Base-by-base conservation (phyloP, 2,888 invertebrate genomes). In the Synanthedon vespiformis region DNA sequence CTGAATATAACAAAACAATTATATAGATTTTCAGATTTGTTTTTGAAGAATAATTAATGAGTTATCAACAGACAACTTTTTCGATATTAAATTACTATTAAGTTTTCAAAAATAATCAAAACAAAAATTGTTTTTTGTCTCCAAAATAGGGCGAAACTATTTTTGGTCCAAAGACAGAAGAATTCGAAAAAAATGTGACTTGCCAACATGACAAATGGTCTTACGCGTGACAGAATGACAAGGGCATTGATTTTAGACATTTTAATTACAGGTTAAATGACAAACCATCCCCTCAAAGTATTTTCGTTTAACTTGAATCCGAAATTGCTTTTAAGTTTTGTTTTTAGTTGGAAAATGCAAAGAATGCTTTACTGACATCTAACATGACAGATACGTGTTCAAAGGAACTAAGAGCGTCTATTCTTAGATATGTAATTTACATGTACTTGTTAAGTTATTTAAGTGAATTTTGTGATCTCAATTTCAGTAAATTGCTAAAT, bases 231-330 rank as follows among this genome's bases (percentile, higher is more conserved):
- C 72, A 70, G 61, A 58, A 41, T 74, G 86, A 85, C 86, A 76
- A 63, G 55, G 59, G 76, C 84, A 82, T 80, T 70, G 80, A 81
- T 82, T 76, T 77, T 69, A 67, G 84, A 85, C 85, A 74, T 77
- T 79, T 84, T 84, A 86, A 86, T 86, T 86, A 84, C 77, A 77
- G 82, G 85, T 83, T 82, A 83, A 83, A 77, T 77, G 73, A 75
- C 76, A 67, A 63, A 61, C 6, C 27, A 14, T 49, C 67, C 69
- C 72, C 72, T 73, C 56, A 58, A 50, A 70, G 72, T 79, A 80
- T 81, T 81, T 75, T 65, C 59, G 71, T 69, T 67, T 61, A 49
- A 49, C 49, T 51, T 54, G 52, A 52, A 54, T 52, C 49, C 18
- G 51, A 52, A 49, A 54, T 52, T 52, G 51, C 48, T 47, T 52